Base-by-base conservation (phyloP, 2,113 vertebrate species). In the Pyxicephalus adspersus region DNA sequence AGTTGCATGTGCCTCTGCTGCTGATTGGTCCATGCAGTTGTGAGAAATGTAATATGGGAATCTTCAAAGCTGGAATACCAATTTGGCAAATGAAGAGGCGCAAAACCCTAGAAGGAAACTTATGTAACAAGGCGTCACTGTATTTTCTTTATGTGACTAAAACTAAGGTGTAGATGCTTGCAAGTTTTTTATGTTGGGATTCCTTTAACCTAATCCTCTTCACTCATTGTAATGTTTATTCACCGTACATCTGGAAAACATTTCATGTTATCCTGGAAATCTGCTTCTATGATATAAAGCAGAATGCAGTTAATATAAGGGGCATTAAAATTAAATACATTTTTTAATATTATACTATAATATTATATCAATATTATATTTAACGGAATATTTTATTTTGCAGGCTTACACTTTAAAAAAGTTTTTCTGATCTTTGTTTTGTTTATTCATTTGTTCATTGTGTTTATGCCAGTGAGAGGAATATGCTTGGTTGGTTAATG, bases 21-120 rank as follows among this genome's bases (percentile, higher is more conserved):
- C 29, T 71, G 65, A 70, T 71, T 60, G 77, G 66, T 9, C 38
- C 25, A 45, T 9, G 19, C 22, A 13, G 15, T 28, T 60, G 55
- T 80, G 65, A 18, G 77, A 80, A 80, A 80, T 23, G 20, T 23
- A 63, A 19, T 64, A 45, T 60, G 15, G 52, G 34, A 20, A 72
- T 57, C 34, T 54, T 63, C 25, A 71, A 31, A n/a, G 55, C 78
- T 80, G 66, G 67, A 61, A 72, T 64, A 80, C 23, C 51, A 29
- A 80, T 80, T 63, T 80, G 55, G 54, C 55, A 60, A 20, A 51
- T 64, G 57, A 80, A 72, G 58, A 80, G 38, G 77, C 71, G 77
- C 51, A 70, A 70, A 80, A 28, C 31, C 67, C 51, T 20, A 50
- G 18, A 51, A 51, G 66, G 63, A 65, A 18, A 67, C 15, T 79